Evolutionary conservation across 2,888 invertebrate genomes (phyloP).

Genomic region (Cylloceria caligata): DNA sequence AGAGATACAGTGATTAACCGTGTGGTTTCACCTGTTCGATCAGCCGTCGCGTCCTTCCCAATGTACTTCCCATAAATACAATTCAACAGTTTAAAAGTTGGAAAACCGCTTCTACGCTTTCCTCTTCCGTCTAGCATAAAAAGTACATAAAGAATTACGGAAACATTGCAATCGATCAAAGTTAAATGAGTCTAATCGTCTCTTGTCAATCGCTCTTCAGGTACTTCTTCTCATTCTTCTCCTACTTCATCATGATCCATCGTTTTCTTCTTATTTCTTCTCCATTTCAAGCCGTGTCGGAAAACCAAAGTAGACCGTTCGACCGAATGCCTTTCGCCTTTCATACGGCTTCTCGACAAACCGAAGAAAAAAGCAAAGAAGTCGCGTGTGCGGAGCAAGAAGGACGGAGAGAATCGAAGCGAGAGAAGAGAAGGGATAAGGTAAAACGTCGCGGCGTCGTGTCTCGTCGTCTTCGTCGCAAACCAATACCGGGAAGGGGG

Average conservation of each 20-base stretch:
- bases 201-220: neutral
- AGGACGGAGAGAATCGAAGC: constrained; percentile 15
- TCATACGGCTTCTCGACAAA: constrained; percentile 37
- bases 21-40: constrained; percentile 52
- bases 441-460: constrained; percentile 29
- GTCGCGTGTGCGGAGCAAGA: constrained; percentile 39
- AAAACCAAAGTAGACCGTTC: constrained; percentile 43
- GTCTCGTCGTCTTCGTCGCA: constrained; percentile 36
- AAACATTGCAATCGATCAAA: constrained; percentile 3
- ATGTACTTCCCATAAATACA: constrained; percentile 28
- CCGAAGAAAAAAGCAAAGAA: constrained; percentile 25
- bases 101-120: constrained; percentile 36
- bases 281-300: constrained; percentile 37
- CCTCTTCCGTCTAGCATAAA: constrained; percentile 39
- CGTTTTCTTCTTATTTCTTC: neutral
- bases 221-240: too few species aligned
- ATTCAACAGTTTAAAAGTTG: constrained; percentile 24
- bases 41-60: constrained; percentile 5
- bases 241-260: neutral
- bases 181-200: neutral
- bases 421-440: constrained; percentile 38
- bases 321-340: constrained; percentile 50
- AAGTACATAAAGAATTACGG: constrained; percentile 9
- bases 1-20: constrained; percentile 51
- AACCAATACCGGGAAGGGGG: constrained; percentile 48